Evolutionary conservation across 2,888 invertebrate species (phyloP), one percentile per base, ranked within the genome.

Genomic region (Pseudococcus viburni): DNA sequence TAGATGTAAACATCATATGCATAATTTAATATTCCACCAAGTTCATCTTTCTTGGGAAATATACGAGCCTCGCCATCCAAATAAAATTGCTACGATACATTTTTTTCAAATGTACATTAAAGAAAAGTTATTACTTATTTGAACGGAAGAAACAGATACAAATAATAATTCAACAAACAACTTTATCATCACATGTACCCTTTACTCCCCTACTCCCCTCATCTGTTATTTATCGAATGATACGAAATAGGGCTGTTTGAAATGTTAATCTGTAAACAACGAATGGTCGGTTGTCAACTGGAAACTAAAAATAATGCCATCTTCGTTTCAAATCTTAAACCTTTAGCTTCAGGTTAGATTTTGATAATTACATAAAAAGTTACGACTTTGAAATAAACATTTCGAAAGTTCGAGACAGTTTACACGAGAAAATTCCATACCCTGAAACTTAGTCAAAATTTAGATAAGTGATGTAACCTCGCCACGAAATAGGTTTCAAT

Each of bases 311-410:
- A 33, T 73, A 73, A 22, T 12, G 26, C 33, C 6, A 33, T 73
- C 68, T 73, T 73, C 15, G 68, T 33, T 73, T 73, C 15, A 73
- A 73, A 26, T 12, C 68, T 73, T 11, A 33, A 8, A 33, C 33
- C 26, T 22, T 73, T 73, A 33, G 33, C 68, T 26, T 73, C 68
- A 73, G 68, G 68, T 73, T 73, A 33, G 33, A 33, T 73, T n/a
- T 73, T 73, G 68, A 73, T 33, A 33, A 73, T 73, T 73, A 33
- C 33, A 33, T 73, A 33, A 73, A 73, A 73, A 73, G 68, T 73
- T 73, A 33, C 26, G 3, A 17, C 68, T 73, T 73, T 73, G 68
- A 73, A 73, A 33, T 33, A 73, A 73, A 33, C 33, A 33, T 73
- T 73, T 73, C 11, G 15, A 73, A 73, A 73, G 33, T 73, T 73